Evolutionary conservation across 1,140 invertebrate genomes (phyloP).

Genomic region (Globodera rostochiensis): DNA sequence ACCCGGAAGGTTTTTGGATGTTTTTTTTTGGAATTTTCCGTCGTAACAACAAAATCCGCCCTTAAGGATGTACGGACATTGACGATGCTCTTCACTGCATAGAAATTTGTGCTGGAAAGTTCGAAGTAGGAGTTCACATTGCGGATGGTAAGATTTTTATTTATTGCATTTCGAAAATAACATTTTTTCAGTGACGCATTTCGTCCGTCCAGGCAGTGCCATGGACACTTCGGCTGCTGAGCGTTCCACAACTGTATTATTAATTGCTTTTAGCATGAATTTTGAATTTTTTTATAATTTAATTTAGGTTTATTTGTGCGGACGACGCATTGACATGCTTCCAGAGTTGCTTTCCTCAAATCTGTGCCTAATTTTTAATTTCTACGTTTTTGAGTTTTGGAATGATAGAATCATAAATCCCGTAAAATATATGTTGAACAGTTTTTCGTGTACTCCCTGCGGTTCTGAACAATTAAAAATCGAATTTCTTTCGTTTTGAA

Average conservation of each 20-base stretch:
- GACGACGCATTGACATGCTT: constrained; percentile 69
- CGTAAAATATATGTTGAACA: too few relatives aligned
- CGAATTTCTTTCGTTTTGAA: background rate
- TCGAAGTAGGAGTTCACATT: constrained; percentile 89
- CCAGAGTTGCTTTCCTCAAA: constrained; percentile 85
- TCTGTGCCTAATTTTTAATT: constrained; percentile 71
- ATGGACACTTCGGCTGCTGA: constrained; percentile 72
- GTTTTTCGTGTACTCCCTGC: too few relatives aligned
- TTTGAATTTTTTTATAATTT: constrained; percentile 4
- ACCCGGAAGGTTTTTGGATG: constrained; percentile 77
- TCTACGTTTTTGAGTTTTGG: too few relatives aligned
- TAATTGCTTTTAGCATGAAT: constrained; percentile 11
- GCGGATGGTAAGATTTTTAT: constrained; percentile 69
- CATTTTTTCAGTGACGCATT: constrained; percentile 77
- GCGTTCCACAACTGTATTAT: constrained; percentile 55
- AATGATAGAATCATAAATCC: too few relatives aligned
- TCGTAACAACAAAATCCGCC: too few relatives aligned
- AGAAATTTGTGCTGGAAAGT: constrained; percentile 76
- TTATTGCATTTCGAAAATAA: background rate
- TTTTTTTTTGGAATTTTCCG: too few relatives aligned
- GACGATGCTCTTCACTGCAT: constrained; percentile 95
- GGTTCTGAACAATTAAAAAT: too few relatives aligned
- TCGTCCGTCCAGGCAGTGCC: constrained; percentile 83
- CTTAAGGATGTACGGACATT: constrained; percentile 87
- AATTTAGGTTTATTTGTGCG: constrained; percentile 56